Evolutionary conservation across 2,888 invertebrate species (phyloP).

Genomic region (Scaptomyza parva): DNA sequence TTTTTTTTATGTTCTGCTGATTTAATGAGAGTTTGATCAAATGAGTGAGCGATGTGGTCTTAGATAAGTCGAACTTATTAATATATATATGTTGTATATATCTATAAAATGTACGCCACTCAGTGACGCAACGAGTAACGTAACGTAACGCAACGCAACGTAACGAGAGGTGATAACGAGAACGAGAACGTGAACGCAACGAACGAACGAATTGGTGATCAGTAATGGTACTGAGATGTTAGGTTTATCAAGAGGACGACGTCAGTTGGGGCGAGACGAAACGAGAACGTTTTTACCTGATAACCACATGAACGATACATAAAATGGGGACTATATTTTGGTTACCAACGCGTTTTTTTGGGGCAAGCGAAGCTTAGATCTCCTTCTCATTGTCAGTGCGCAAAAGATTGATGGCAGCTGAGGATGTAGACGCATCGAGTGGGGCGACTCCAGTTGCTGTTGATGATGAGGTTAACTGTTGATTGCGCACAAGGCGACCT

Average conservation of each 20-base stretch:
- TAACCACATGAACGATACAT: slow-evolving; percentile 56
- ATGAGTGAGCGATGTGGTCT: slow-evolving; percentile 30
- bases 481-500: slow-evolving; percentile 66
- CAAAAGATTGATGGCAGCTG: slow-evolving; percentile 41
- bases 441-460: slow-evolving; percentile 12
- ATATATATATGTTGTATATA: slow-evolving; percentile 16
- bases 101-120: slow-evolving; percentile 14
- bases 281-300: slow-evolving; percentile 64
- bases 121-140: slow-evolving; percentile 33
- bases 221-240: slow-evolving; percentile 57
- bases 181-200: slow-evolving; percentile 51
- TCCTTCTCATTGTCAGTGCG: slow-evolving; percentile 60
- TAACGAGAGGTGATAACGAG: slow-evolving; percentile 55
- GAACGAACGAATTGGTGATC: slow-evolving; percentile 46
- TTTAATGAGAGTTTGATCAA: slow-evolving; percentile 9
- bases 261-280: slow-evolving; percentile 36
- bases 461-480: slow-evolving; percentile 40
- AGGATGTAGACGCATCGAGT: slow-evolving; percentile 32
- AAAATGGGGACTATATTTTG: slow-evolving; percentile 27
- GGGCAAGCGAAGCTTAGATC: slow-evolving; percentile 41
- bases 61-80: slow-evolving; percentile 37
- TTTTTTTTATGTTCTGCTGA: slow-evolving; percentile 15
- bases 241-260: slow-evolving; percentile 47
- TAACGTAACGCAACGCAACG: slow-evolving; percentile 47
- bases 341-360: slow-evolving; percentile 52